Evolutionary conservation across 1,140 invertebrate species (phyloP).

Genomic region (Lasaia peninsularis): DNA sequence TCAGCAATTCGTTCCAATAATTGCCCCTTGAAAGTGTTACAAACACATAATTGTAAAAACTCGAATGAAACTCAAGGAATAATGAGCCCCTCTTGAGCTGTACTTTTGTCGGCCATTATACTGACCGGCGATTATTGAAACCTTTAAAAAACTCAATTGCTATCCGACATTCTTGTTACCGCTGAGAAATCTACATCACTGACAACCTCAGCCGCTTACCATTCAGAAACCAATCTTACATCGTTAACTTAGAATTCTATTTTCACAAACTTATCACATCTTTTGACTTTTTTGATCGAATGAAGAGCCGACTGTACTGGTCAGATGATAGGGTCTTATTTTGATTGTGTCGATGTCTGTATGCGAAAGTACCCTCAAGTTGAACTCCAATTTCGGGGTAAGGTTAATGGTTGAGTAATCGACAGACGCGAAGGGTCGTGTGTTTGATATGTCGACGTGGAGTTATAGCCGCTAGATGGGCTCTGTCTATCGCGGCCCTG

Average conservation of each 20-base stretch:
- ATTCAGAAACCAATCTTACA: slow-evolving; percentile 21
- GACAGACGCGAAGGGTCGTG: slow-evolving; percentile 47
- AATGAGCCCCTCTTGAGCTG: neutral
- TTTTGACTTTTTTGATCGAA: neutral
- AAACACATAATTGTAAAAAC: slow-evolving; percentile 6
- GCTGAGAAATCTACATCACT: slow-evolving; percentile 24
- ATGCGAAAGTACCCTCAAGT: slow-evolving; percentile 34
- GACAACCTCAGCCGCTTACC: slow-evolving; percentile 26
- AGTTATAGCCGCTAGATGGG: slow-evolving; percentile 16
- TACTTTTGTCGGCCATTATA: slow-evolving; percentile 11
- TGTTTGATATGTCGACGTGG: slow-evolving; percentile 50
- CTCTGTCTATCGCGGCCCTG: neutral
- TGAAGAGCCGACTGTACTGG: slow-evolving; percentile 24
- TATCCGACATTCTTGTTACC: slow-evolving; percentile 24
- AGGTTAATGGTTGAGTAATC: slow-evolving; percentile 64
- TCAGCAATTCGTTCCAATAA: slow-evolving; percentile 2
- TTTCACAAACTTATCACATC: neutral
- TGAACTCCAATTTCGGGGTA: slow-evolving; percentile 44
- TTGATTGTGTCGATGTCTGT: slow-evolving; percentile 28
- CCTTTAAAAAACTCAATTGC: slow-evolving; percentile 38
- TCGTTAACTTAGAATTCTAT: slow-evolving; percentile 6
- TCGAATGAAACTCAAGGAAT: neutral
- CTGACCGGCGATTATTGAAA: slow-evolving; percentile 37
- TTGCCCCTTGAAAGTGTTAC: slow-evolving; percentile 12
- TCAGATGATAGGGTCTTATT: slow-evolving; percentile 29